Evolutionary conservation across 2,113 vertebrate species (phyloP), one percentile per base, ranked within the genome.

Genomic region (Elaphurus davidianus): DNA sequence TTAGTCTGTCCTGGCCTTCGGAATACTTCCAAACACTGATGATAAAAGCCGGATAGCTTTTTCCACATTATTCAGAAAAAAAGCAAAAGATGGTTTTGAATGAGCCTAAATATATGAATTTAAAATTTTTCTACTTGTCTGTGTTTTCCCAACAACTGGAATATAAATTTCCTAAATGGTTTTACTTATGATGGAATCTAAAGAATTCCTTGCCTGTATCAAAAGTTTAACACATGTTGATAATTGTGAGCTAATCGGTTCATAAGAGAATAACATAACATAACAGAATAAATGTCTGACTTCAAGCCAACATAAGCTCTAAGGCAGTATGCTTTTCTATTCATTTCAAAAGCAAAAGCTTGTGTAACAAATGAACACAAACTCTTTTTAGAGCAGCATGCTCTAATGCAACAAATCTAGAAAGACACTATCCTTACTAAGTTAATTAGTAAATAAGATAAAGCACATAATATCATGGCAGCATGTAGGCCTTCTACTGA

Each of bases 231-330:
- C 95, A 93, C 64, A 78, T 76, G 23, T 76, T 76, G 25, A 43
- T 60, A 67, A 45, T 82, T 86, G 33, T 87, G 21, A 40, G 43
- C 28, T 79, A 50, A 71, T 97, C 50, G 17, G 7, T 82, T 85
- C 17, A 57, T 96, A 91, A 21, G 2, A 50, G 47, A 50, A 50
- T 50, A 50, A 50, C 47, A 50, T 50, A 50, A 50, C 13, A 81
- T 88, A 86, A 91, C 23, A 93, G n/a, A 88, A 88, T 94, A 93
- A 87, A 96, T 87, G 52, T 17, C n/a, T 62, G 60, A 94, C 5
- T 59, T 84, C 71, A 94, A 90, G 28, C 36, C 92, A 87, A 17
- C 87, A n/a, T 17, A 83, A 59, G 19, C n/a, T 40, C 54, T 55
- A 90, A 92, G 43, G 43, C 30, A 43, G 27, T 64, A 76, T 8